Base-by-base conservation (phyloP, 2,113 vertebrate genomes). In the Cyprinus carpio region DNA sequence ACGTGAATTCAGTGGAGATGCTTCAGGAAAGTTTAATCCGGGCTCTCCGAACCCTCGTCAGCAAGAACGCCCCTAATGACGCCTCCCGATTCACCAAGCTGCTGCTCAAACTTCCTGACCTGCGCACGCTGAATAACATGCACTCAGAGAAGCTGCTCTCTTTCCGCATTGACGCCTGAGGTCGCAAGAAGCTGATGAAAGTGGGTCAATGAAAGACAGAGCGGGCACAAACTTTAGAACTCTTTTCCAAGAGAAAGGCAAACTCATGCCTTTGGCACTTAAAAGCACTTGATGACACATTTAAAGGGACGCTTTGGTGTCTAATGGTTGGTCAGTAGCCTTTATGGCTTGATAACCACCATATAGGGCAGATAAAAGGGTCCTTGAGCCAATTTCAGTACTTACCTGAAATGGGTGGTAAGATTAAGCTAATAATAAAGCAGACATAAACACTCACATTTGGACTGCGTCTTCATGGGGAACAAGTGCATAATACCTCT, bases 111-210 rank as follows among this genome's bases (percentile, higher is more conserved):
- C 95, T 98, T 87, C 96, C 97, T 0, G 97, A 97, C 93, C 95
- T 98, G 90, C 96, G 97, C 85, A 97, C 96, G 49, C 96, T 98
- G 87, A 98, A 98, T 94, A 98, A 96, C 94, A 95, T 97, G 95
- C 97, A 97, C 94, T 96, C 97, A 0, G 97, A 98, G 92, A 97
- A 97, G 91, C 94, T 98, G 91, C 96, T 98, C 87, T 96, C 97
- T 85, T 98, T 98, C 94, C 96, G 96, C 90, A 95, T 98, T 65
- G 96, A 97, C 10, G 93, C 95, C 65, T 93, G 85, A 92, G 51
- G 37, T 20, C 6, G 4, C 51, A 40, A 82, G 40, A 65, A 27
- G n/a, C 65, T 79, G 78, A 25, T 27, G n/a, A 27, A 49, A 72
- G 67, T 43, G 46, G 31, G 65, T 62, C 58, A 40, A 16, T 18